Percentiles rank a stretch among this genome's conserved stretches.
phyloP scores from a whole-genome alignment of 2,888 invertebrate genomes.

The Heteropelma amictum region DNA sequence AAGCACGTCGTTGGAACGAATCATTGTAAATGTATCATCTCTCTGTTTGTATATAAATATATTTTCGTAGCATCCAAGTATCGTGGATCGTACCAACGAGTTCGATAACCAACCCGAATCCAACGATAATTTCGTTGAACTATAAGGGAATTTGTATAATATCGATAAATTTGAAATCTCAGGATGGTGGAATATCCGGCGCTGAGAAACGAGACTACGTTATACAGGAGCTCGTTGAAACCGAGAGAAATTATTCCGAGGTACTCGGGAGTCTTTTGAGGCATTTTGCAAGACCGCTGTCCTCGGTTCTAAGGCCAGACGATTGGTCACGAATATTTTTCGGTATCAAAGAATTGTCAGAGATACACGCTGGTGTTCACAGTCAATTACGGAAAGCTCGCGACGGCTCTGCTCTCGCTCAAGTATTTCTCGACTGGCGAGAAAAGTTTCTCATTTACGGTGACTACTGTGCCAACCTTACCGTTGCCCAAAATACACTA shows the following conservation, averaged over 20 bases:
- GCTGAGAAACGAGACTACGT: slow-evolving; percentile 95
- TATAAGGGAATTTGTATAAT: background rate
- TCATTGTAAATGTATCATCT: slow-evolving; percentile 7
- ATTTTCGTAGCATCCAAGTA: background rate
- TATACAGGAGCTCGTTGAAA: slow-evolving; percentile 95
- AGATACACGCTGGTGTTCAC: slow-evolving; percentile 91
- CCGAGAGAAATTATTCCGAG: slow-evolving; percentile 97
- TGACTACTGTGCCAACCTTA: slow-evolving; percentile 96
- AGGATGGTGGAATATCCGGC: slow-evolving; percentile 71
- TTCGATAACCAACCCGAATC: background rate
- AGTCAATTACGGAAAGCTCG: slow-evolving; percentile 88
- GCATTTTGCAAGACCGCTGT: slow-evolving; percentile 89
- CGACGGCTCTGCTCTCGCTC: slow-evolving; percentile 79
- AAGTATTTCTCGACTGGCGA: slow-evolving; percentile 94
- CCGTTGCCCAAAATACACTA: slow-evolving; percentile 91
- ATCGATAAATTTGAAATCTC: slow-evolving; percentile 18
- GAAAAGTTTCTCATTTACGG: slow-evolving; percentile 96
- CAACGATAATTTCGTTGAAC: background rate
- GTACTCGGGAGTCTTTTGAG: slow-evolving; percentile 91
- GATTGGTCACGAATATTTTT: slow-evolving; percentile 92
- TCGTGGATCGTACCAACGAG: background rate
- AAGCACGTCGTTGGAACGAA: slow-evolving; percentile 39
- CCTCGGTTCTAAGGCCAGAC: slow-evolving; percentile 84
- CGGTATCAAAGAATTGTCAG: slow-evolving; percentile 91
- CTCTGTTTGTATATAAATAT: background rate